A percentile compares a stretch with the other conserved stretches of the same genome.
phyloP scores from a whole-genome alignment of 1,140 invertebrate genomes.

The Drosophila prosaltans region DNA sequence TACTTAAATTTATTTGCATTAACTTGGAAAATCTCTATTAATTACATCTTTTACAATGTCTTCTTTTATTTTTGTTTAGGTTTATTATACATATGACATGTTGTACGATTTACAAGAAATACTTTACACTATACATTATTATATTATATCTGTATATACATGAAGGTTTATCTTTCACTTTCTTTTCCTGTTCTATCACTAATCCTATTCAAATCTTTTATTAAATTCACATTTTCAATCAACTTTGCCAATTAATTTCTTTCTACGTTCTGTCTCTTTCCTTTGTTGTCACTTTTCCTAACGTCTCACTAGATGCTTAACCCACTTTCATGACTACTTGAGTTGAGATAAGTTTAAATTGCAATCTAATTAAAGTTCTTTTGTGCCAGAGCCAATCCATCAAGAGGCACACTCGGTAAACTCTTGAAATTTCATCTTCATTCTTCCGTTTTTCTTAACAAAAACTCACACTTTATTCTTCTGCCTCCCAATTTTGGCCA shows the following conservation, averaged over 20 bases:
- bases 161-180: no score
- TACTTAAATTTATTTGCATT: no score
- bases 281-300: background rate
- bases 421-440: slow-evolving; percentile 28
- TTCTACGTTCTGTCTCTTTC: background rate
- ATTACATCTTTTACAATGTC: no score
- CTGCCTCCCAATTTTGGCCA: slow-evolving; percentile 12
- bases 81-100: no score
- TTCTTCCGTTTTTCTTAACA: slow-evolving; percentile 1
- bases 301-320: slow-evolving; percentile 33
- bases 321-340: slow-evolving; percentile 39
- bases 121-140: no score
- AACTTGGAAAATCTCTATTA: no score
- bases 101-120: no score
- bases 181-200: background rate
- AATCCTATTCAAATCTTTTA: background rate
- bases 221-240: background rate
- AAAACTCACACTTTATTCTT: background rate
- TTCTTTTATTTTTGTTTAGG: no score
- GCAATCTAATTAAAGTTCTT: slow-evolving; percentile 73
- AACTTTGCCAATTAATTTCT: background rate
- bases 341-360: slow-evolving; percentile 50
- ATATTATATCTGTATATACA: no score
- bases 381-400: slow-evolving; percentile 28
- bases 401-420: slow-evolving; percentile 31